Conservation (phyloP, 2,113 vertebrate genomes). For the Microcebus ravelobensis region DNA sequence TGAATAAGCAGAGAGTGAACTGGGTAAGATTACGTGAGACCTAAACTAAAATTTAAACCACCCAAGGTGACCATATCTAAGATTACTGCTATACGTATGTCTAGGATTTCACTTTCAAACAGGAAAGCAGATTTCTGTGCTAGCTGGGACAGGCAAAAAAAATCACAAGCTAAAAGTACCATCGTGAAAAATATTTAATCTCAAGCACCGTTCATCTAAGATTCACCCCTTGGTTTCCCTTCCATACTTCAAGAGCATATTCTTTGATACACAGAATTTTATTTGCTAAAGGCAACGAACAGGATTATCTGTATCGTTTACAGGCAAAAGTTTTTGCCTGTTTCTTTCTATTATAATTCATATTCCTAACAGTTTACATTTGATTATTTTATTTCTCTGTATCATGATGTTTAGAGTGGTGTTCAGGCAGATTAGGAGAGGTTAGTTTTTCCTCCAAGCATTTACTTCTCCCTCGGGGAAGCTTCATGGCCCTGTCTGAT, state of each 20-base stretch:
- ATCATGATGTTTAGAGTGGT: background rate
- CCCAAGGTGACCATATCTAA: background rate
- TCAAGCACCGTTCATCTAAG: background rate
- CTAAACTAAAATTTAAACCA: background rate
- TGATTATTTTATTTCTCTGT: background rate
- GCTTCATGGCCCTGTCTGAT: too few species aligned
- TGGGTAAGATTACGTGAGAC: background rate
- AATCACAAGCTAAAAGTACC: background rate
- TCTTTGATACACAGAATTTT: background rate
- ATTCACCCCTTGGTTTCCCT: background rate
- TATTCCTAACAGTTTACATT: background rate
- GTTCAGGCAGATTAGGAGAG: background rate
- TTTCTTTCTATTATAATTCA: background rate
- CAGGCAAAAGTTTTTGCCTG: background rate
- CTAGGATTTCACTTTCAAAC: background rate
- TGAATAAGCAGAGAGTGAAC: background rate
- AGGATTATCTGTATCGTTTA: background rate
- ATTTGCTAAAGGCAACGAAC: background rate
- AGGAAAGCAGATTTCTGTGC: background rate
- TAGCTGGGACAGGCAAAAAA: background rate
- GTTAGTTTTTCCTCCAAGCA: background rate
- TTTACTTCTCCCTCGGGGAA: too few species aligned
- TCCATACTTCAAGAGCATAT: background rate
- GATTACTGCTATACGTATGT: rapidly evolving
- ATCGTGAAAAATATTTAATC: background rate